Conservation (phyloP, 2,113 vertebrate species). For the Epinephelus lanceolatus region DNA sequence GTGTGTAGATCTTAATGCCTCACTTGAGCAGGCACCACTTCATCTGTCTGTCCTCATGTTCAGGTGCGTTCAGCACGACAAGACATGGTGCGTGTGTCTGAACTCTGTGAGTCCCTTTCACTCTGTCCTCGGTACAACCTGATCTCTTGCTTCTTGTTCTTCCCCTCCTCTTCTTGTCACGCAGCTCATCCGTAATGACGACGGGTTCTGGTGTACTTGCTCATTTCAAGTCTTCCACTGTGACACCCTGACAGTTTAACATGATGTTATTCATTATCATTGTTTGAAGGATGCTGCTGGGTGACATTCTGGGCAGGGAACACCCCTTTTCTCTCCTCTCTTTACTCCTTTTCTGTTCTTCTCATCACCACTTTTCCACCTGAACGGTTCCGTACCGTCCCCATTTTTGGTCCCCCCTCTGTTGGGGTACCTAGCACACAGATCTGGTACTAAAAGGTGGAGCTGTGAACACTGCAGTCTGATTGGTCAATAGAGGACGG, state of each 20-base stretch:
- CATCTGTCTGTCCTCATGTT: neutral
- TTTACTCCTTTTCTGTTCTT: neutral
- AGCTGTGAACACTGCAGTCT: no score
- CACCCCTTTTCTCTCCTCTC: neutral
- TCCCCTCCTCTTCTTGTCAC: neutral
- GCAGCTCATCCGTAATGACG: slow-evolving; percentile 28
- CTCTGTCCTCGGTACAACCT: slow-evolving; percentile 4
- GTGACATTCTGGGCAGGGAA: slow-evolving; percentile 28
- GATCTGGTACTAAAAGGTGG: no score
- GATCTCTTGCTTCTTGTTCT: slow-evolving; percentile 3
- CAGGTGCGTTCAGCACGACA: neutral
- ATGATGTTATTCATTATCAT: slow-evolving; percentile 13
- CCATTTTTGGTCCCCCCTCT: no score
- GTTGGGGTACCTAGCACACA: no score
- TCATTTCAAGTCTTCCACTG: slow-evolving; percentile 37
- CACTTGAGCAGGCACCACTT: neutral
- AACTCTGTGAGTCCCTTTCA: slow-evolving; percentile 4
- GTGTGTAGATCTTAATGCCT: neutral
- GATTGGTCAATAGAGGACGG: no score
- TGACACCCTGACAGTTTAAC: slow-evolving; percentile 59
- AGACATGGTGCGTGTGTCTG: neutral
- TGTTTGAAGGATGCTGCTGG: slow-evolving; percentile 6
- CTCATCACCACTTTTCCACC: neutral
- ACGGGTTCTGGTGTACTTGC: slow-evolving; percentile 22
- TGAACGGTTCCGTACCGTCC: neutral